Evolutionary conservation across 2,113 vertebrate genomes (phyloP).

Genomic region (Anguilla japonica): DNA sequence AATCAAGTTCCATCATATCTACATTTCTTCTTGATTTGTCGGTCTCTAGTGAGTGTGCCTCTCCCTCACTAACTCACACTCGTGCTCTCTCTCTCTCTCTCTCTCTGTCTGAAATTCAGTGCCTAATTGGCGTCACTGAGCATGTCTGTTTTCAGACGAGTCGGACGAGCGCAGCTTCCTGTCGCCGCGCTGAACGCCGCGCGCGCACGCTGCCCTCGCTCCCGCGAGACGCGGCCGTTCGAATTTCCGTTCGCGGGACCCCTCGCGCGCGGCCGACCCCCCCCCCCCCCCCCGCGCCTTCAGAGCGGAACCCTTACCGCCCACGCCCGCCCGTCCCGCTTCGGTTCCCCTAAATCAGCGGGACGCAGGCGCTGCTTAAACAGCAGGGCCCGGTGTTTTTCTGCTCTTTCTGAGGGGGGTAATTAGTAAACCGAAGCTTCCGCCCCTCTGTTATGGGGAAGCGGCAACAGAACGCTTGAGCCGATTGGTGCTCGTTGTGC

Average conservation of each 20-base stretch:
- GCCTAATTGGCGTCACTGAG: neutral
- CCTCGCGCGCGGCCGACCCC: neutral
- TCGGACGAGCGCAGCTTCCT: neutral
- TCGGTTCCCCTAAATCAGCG: neutral
- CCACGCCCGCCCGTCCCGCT: neutral
- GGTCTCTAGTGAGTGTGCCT: neutral
- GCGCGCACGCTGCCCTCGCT: neutral
- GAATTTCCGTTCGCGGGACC: neutral
- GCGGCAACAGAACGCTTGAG: neutral
- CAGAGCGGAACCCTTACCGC: neutral
- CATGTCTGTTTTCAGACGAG: neutral
- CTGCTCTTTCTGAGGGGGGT: neutral
- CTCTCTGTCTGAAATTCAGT: too few relatives aligned
- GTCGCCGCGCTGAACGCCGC: neutral
- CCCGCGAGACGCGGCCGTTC: neutral
- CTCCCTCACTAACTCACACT: neutral
- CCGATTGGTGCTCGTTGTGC: too few relatives aligned
- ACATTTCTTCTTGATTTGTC: neutral
- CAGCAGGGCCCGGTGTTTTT: neutral
- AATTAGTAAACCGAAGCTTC: neutral
- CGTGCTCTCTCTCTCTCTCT: too few relatives aligned
- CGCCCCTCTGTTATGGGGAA: neutral
- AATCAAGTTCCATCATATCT: neutral
- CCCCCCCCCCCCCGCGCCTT: neutral
- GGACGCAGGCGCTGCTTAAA: neutral